A percentile compares a stretch with the other conserved stretches of the same genome.
phyloP scores from a whole-genome alignment of 2,113 vertebrate genomes.

The Equus przewalskii region DNA sequence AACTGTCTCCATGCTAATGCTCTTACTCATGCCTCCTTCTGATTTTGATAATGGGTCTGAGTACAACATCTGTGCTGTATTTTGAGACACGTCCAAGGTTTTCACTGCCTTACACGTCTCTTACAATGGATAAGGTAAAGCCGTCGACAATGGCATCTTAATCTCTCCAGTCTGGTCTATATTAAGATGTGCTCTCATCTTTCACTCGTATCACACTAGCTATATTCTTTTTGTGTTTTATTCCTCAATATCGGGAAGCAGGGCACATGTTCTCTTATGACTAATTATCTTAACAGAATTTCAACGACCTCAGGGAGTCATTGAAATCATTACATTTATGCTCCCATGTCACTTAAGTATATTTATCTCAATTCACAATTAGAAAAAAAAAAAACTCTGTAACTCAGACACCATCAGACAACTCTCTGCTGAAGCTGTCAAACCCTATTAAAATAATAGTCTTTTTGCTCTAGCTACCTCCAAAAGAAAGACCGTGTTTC shows the following conservation, averaged over 20 bases:
- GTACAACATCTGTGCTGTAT: neutral
- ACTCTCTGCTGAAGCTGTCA: conserved; percentile 48
- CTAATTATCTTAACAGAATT: neutral
- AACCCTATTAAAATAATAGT: conserved; percentile 60
- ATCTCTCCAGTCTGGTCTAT: neutral
- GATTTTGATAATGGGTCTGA: neutral
- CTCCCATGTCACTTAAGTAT: neutral
- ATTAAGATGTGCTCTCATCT: neutral
- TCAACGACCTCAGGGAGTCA: neutral
- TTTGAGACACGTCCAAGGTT: neutral
- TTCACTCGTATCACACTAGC: neutral
- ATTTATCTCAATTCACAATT: neutral
- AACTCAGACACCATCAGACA: neutral
- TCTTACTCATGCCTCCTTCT: neutral
- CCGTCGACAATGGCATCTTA: neutral
- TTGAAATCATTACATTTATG: neutral
- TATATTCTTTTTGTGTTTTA: neutral
- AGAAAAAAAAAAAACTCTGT: neutral
- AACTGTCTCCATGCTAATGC: neutral
- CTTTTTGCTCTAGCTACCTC: neutral
- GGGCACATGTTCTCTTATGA: neutral
- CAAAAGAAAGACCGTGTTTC: neutral
- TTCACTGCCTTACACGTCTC: neutral
- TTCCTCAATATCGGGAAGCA: neutral
- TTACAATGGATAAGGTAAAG: neutral